Base-by-base conservation (phyloP, 2,113 vertebrate species). In the Phaethon lepturus region DNA sequence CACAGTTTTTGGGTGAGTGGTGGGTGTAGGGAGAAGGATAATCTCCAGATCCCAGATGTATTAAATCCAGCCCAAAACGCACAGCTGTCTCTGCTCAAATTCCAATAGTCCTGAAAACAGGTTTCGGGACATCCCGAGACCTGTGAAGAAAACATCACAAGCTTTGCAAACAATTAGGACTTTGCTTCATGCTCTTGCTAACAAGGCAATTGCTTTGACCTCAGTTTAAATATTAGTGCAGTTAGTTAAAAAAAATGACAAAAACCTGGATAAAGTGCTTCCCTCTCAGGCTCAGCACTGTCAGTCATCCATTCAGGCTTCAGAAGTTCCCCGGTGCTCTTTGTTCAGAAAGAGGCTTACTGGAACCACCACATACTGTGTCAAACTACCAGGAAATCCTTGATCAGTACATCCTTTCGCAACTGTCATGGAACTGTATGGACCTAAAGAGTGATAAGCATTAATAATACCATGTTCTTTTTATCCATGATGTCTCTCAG, bases 321-420 rank as follows among this genome's bases (percentile, higher is more conserved):
- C 95, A 91, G 92, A 97, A 97, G 92, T 85, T 72, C 77, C 83
- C 53, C 1, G 0, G 79, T 53, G 76, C 62, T 94, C 95, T 98
- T 98, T 98, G 93, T 98, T 97, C 94, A n/a, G 40, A 90, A 93
- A 97, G 95, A 96, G 58, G 96, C 94, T 98, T 96, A 96, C 80
- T 93, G 96, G 96, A 98, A 95, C 67, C 96, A 94, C 76, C 11
- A 59, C 88, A 94, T 71, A 92, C 93, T 97, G 80, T 87, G 97
- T 97, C 96, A 94, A 95, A 97, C 95, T 96, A 93, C 72, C 86
- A 86, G 91, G 94, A 96, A 97, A 97, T 95, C 95, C 86, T 98
- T 97, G 98, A 98, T 98, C 97, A 91, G 97, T 66, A 66, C 88
- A 92, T 95, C 92, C 97, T 95, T 98, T 98, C 97, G 94, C 98